Percentiles rank a stretch among this genome's conserved stretches.
Evolutionary conservation across 2,113 vertebrate species (phyloP).

Genomic region (Epinephelus lanceolatus): DNA sequence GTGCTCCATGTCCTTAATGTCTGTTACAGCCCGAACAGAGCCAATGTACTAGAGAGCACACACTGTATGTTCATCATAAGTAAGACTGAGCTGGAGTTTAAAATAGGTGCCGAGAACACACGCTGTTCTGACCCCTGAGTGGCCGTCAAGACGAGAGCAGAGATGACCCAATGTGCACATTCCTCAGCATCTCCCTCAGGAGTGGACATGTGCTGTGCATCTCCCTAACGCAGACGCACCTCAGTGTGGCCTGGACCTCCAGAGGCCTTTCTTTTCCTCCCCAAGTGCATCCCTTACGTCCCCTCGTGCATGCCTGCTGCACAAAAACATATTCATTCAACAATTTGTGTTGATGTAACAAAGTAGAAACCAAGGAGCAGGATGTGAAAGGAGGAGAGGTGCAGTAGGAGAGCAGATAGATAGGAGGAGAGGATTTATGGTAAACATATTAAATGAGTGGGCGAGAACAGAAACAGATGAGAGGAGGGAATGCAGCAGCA

Average conservation of each 20-base stretch:
- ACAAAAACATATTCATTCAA: background rate
- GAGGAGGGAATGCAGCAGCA: conserved; percentile 36
- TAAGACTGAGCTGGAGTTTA: conserved; percentile 17
- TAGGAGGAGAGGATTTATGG: background rate
- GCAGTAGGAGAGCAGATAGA: background rate
- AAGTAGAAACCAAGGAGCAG: conserved; percentile 10
- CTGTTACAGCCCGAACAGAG: background rate
- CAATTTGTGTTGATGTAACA: background rate
- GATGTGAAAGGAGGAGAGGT: background rate
- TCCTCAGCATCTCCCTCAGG: conserved; percentile 51
- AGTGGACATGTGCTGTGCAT: conserved; percentile 35
- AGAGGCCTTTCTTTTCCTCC: background rate
- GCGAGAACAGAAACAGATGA: conserved; percentile 1
- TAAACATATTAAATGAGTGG: conserved; percentile 16
- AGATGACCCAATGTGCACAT: conserved; percentile 66
- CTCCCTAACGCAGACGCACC: conserved; percentile 24
- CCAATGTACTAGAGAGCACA: background rate
- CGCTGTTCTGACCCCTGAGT: conserved; percentile 25
- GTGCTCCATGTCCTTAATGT: background rate
- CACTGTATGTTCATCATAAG: conserved; percentile 11
- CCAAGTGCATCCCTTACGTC: background rate
- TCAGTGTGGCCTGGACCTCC: conserved; percentile 27
- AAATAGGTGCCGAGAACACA: conserved; percentile 50
- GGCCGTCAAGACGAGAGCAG: conserved; percentile 29
- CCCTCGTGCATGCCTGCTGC: background rate